A percentile compares a stretch with the other conserved stretches of the same genome.
These are phyloP conservation scores for Menura novaehollandiae DNA, from an alignment of 2,113 vertebrate genomes.

Conservation along the genomic window DNA sequence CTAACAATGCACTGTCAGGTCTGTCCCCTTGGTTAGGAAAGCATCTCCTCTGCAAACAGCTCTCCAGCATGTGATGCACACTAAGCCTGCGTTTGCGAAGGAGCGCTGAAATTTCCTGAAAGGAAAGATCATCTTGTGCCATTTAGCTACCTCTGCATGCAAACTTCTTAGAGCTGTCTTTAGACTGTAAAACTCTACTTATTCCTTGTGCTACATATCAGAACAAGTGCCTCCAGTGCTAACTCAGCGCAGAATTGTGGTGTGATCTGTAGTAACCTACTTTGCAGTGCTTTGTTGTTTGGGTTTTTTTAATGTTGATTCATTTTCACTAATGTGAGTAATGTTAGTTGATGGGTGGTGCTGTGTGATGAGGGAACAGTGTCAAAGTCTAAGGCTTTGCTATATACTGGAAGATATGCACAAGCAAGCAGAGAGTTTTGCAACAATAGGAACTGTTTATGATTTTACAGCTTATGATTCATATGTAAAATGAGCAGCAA, in stretches of 20 bases:
- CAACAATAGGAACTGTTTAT: background rate
- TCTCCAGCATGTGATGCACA: rapidly evolving
- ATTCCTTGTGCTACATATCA: background rate
- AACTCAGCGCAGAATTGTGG: background rate
- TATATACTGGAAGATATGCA: background rate
- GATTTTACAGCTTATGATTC: background rate
- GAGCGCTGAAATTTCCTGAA: background rate
- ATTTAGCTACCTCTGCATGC: background rate
- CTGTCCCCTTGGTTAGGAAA: background rate
- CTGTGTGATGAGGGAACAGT: background rate
- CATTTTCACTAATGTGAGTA: background rate
- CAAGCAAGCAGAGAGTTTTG: background rate
- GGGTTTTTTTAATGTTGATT: background rate
- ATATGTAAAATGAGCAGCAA: background rate
- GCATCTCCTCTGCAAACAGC: background rate
- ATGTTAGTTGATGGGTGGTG: background rate
- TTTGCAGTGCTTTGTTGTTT: background rate
- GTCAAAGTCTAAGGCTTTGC: background rate
- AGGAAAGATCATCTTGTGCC: background rate
- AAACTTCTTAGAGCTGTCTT: background rate
- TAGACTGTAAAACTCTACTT: background rate
- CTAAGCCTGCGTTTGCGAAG: background rate
- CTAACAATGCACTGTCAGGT: background rate
- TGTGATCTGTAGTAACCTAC: background rate
- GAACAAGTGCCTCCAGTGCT: background rate